Evolutionary conservation across 64 coral and sea anemone genomes (phyloP).

Genomic region (Astreopora myriophthalma): DNA sequence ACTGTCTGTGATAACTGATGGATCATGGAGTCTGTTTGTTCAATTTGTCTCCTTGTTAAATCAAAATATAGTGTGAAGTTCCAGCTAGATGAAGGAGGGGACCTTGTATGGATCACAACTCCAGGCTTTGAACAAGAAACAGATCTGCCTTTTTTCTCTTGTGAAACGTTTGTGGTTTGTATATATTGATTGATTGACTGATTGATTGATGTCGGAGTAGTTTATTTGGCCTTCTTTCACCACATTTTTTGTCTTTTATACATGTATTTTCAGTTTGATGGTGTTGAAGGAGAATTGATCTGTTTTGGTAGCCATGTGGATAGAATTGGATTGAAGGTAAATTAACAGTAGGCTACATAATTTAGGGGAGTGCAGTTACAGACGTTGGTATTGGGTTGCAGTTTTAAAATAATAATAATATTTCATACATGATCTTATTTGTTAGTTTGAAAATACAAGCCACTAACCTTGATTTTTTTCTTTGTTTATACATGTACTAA

Average conservation of each 20-base stretch:
- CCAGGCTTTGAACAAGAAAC: conserved; percentile 32
- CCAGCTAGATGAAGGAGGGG: conserved; percentile 38
- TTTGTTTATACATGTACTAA: too few relatives aligned
- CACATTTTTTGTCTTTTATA: background rate
- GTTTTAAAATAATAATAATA: too few relatives aligned
- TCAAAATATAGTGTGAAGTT: conserved; percentile 67
- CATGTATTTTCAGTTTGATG: background rate
- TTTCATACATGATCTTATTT: too few relatives aligned
- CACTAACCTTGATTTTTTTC: too few relatives aligned
- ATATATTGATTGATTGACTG: background rate
- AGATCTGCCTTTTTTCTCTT: conserved; percentile 46
- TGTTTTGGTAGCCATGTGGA: conserved; percentile 6
- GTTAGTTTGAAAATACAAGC: too few relatives aligned
- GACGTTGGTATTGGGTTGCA: too few relatives aligned
- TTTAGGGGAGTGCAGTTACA: too few relatives aligned
- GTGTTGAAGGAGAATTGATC: conserved; percentile 21
- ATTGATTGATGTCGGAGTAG: background rate
- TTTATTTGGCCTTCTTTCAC: too few relatives aligned
- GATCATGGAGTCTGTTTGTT: too few relatives aligned
- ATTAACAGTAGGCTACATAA: background rate
- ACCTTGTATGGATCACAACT: conserved; percentile 24
- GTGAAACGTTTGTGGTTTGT: conserved; percentile 63
- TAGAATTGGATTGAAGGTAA: conserved; percentile 28
- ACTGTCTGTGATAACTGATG: too few relatives aligned
- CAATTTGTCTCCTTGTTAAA: too few relatives aligned